Evolutionary conservation across 2,113 vertebrate genomes (phyloP).

Genomic region (Spea bombifrons): DNA sequence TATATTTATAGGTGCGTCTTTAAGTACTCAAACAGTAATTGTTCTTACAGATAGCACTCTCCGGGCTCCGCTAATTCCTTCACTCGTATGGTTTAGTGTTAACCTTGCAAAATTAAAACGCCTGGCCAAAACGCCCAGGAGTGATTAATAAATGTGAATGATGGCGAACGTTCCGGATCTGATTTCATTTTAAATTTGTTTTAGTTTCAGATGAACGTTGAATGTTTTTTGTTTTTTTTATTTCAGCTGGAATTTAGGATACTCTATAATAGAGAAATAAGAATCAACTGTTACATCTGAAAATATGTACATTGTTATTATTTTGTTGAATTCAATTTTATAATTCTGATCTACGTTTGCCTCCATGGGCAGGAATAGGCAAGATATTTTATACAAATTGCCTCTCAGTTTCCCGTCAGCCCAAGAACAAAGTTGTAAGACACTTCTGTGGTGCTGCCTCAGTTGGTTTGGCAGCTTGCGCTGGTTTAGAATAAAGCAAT

Average conservation of each 20-base stretch:
- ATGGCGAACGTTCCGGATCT: slow-evolving; percentile 10
- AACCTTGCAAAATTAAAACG: slow-evolving; percentile 41
- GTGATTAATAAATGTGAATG: slow-evolving; percentile 44
- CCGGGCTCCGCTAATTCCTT: slow-evolving; percentile 28
- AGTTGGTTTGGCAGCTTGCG: no score
- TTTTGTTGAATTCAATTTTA: no score
- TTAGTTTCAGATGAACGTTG: not conserved
- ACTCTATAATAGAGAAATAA: not conserved
- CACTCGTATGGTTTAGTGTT: slow-evolving; percentile 27
- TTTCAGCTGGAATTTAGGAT: slow-evolving; percentile 3
- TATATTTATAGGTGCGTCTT: slow-evolving; percentile 40
- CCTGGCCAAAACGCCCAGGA: slow-evolving; percentile 18
- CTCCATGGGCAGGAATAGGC: no score
- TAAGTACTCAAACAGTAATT: slow-evolving; percentile 40
- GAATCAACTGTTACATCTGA: no score
- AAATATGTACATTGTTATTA: no score
- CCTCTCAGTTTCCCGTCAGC: no score
- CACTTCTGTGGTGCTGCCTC: no score
- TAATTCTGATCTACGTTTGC: no score
- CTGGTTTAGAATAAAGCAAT: no score
- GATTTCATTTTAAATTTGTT: not conserved
- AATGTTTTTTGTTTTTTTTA: not conserved
- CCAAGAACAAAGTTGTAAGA: no score
- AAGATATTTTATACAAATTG: no score
- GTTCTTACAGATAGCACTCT: slow-evolving; percentile 41